phyloP scores from a whole-genome alignment of 1,140 invertebrate genomes.

The Bombyx mori region ASM3026992v2 NC_085107.1:11866001-11866500 shows the following conservation, averaged over 20 bases:
- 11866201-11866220: no score
- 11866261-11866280: no score
- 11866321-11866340: slow-evolving; percentile 3
- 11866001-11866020: slow-evolving; percentile 33
- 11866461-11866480: slow-evolving; percentile 9
- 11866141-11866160: no score
- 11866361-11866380: slow-evolving; percentile 65
- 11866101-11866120: no score
- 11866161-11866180: no score
- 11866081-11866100: slow-evolving; percentile 6
- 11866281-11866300: no score
- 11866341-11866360: slow-evolving; percentile 37
- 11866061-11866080: slow-evolving; percentile 9
- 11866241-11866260: no score
- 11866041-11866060: slow-evolving; percentile 32
- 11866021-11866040: slow-evolving; percentile 25
- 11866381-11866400: slow-evolving; percentile 55
- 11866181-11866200: no score
- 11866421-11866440: slow-evolving; percentile 11
- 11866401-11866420: slow-evolving; percentile 37
- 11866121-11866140: no score
- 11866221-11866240: no score
- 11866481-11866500: slow-evolving; percentile 26
- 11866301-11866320: no score
- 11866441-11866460: slow-evolving; percentile 8